Evolutionary conservation across 2,888 invertebrate genomes (phyloP).

Genomic region (Steinernema carpocapsae): DNA sequence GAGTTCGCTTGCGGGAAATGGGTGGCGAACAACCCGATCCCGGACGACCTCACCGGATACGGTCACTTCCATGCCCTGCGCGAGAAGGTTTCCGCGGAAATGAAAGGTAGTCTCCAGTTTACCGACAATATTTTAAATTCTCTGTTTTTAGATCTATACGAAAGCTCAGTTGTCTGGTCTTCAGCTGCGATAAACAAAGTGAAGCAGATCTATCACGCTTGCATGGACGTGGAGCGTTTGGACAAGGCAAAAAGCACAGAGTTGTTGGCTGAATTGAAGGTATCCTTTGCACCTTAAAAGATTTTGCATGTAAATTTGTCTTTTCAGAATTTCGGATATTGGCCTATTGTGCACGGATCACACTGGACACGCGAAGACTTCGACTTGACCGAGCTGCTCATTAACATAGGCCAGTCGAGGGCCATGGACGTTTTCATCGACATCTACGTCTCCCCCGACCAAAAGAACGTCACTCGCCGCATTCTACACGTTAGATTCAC

Average conservation of each 20-base stretch:
- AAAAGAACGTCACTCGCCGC: conserved; percentile 61
- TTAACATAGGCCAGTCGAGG: conserved; percentile 54
- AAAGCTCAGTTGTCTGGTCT: conserved; percentile 49
- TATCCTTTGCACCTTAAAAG: conserved; percentile 35
- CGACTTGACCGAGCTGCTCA: conserved; percentile 57
- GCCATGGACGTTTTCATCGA: conserved; percentile 66
- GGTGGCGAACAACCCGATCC: conserved; percentile 41
- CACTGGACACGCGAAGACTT: conserved; percentile 51
- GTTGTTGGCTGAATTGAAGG: conserved; percentile 54
- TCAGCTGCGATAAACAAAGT: conserved; percentile 60
- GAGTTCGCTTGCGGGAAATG: conserved; percentile 39
- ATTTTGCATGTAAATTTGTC: conserved; percentile 7
- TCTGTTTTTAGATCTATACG: conserved; percentile 57
- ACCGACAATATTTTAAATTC: conserved; percentile 22
- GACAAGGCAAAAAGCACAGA: conserved; percentile 51
- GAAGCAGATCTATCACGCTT: conserved; percentile 56
- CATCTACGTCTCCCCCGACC: conserved; percentile 66
- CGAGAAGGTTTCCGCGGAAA: conserved; percentile 64
- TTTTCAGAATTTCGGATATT: conserved; percentile 53
- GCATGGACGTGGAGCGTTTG: conserved; percentile 60
- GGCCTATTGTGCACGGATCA: conserved; percentile 60
- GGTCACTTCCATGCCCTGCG: conserved; percentile 64
- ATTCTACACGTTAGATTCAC: conserved; percentile 44
- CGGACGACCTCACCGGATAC: conserved; percentile 60
- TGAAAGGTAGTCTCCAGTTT: conserved; percentile 47